Evolutionary conservation across 1,140 invertebrate species (phyloP), one percentile per base, ranked within the genome.

Genomic region (Drosophila pectinifera): DNA sequence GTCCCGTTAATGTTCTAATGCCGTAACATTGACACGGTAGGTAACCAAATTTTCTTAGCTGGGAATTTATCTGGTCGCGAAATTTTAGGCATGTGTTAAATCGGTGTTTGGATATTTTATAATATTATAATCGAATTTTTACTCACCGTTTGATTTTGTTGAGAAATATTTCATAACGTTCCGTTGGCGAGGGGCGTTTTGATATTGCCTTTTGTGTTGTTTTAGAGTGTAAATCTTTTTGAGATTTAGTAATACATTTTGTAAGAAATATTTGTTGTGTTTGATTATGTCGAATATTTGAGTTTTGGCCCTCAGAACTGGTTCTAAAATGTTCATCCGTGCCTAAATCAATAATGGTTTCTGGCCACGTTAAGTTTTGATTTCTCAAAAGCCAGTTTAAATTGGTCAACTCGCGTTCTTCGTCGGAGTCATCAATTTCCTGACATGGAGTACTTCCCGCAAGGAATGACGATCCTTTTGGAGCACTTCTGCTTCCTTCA

Each of bases 361-460:
- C 78, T 46, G 86, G 68, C 86, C 89, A 90, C n/a, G 65, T 72
- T 28, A 91, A 42, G 18, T 64, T 91, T 43, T 92, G 77, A 49
- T 92, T 92, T 14, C 82, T 45, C 2, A 92, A 26, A 6, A 92
- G 62, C 91, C 91, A 92, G 18, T 82, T 91, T 24, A 92, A 56
- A 51, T 91, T 92, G 0, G 91, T 92, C 14, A 92, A 16, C 22
- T 92, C 91, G 7, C 73, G 57, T 18, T 91, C 86, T 11, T 82
- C 88, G 46, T 92, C 88, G 2, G 82, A 80, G 2, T 65, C 63
- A 1, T 65, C 62, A 7, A 10, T 11, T 28, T 64, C 42, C 20
- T 28, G 41, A 13, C n/a, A n/a, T 3, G 18, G n/a, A 16, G n/a
- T 4, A 11, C 22, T 58, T 4, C n/a, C 28, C 8, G 10, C 28